phyloP scores from a whole-genome alignment of 2,797 vertebrate species.

The Valencia hispanica region DNA sequence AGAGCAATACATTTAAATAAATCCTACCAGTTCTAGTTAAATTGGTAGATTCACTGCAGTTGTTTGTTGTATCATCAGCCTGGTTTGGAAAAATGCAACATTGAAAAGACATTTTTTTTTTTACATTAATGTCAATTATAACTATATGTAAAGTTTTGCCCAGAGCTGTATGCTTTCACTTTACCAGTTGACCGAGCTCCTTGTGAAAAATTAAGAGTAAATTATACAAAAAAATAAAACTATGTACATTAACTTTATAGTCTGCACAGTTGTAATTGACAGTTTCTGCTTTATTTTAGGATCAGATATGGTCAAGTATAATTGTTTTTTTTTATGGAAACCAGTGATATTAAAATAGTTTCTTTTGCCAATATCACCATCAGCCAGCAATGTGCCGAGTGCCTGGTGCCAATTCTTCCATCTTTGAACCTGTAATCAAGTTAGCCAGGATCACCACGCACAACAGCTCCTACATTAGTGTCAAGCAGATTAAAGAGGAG shows the following conservation, averaged over 20 bases:
- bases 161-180: neutral
- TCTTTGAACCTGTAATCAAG: conserved; percentile 73
- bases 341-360: neutral
- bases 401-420: conserved; percentile 67
- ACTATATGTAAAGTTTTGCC: neutral
- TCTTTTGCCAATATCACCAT: neutral
- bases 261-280: neutral
- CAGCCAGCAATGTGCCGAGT: conserved; percentile 11
- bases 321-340: neutral
- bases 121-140: too few relatives aligned
- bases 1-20: neutral
- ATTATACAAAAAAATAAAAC: neutral
- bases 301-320: neutral
- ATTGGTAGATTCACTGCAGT: neutral
- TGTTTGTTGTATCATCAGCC: neutral
- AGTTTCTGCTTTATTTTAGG: neutral
- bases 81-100: neutral
- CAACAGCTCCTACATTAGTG: conserved; percentile 46
- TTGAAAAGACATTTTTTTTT: too few relatives aligned
- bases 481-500: conserved; percentile 61
- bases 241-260: neutral
- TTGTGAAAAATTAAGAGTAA: neutral
- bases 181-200: too few relatives aligned
- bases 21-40: neutral
- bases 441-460: conserved; percentile 65